A percentile compares a stretch with the other conserved stretches of the same genome.
Evolutionary conservation across 2,113 vertebrate species (phyloP).

Genomic region (Phalacrocorax brasilianus): DNA sequence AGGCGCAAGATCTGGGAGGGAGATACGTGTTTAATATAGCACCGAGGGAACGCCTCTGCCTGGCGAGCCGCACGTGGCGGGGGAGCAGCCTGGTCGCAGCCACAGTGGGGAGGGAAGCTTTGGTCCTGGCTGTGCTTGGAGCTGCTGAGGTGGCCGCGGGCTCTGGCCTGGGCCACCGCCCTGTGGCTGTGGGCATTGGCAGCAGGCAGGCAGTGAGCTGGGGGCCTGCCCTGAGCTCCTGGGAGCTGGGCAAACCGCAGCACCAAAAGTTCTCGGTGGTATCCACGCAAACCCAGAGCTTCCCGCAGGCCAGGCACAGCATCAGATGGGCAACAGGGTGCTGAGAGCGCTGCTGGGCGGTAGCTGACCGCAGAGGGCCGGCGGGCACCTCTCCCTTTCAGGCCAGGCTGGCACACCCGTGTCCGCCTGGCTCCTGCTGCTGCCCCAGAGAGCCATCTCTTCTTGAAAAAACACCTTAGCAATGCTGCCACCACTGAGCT

Average conservation of each 20-base stretch:
- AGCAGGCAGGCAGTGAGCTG: background rate
- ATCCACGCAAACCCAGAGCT: background rate
- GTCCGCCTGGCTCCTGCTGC: background rate
- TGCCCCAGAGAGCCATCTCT: background rate
- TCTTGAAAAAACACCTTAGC: background rate
- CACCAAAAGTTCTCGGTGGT: background rate
- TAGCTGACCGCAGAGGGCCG: accelerated
- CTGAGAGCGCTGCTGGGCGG: background rate
- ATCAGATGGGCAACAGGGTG: background rate
- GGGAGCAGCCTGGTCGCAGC: background rate
- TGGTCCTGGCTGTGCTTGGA: background rate
- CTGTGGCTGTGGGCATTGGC: background rate
- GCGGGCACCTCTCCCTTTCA: accelerated
- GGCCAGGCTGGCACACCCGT: background rate
- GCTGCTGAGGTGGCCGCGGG: accelerated
- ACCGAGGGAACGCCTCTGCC: background rate
- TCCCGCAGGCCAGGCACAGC: accelerated
- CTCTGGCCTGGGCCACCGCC: background rate
- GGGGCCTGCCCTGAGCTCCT: background rate
- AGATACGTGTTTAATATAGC: accelerated
- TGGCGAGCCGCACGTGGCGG: accelerated
- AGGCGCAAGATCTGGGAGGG: background rate
- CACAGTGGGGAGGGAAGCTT: background rate
- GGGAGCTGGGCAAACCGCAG: background rate
- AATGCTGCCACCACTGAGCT: background rate